phyloP scores from a whole-genome alignment of 2,797 vertebrate genomes.

The Squalus acanthias region DNA sequence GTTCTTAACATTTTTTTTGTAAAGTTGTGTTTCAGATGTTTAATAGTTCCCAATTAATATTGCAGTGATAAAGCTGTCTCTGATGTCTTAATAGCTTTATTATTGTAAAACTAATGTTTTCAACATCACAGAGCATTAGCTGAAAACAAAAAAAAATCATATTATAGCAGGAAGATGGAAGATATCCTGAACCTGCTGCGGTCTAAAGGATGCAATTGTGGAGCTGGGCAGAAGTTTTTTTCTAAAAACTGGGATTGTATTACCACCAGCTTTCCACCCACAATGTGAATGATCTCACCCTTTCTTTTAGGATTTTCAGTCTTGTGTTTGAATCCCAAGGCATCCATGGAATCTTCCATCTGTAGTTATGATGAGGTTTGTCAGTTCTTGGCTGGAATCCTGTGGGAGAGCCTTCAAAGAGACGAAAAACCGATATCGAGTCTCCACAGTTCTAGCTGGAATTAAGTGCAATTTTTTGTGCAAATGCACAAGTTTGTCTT shows the following conservation, averaged over 20 bases:
- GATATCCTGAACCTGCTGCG: background rate
- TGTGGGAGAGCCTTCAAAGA: background rate
- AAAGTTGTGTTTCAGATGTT: background rate
- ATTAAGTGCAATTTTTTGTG: background rate
- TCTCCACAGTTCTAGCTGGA: background rate
- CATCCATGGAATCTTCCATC: background rate
- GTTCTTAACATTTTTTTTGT: background rate
- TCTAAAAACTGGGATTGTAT: background rate
- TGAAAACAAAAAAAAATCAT: background rate
- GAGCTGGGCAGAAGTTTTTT: background rate
- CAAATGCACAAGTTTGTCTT: background rate
- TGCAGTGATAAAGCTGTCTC: background rate
- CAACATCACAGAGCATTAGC: background rate
- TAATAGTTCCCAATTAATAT: background rate
- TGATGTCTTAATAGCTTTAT: background rate
- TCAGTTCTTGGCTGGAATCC: background rate
- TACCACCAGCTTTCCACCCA: background rate
- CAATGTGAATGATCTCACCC: background rate
- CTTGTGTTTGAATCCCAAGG: background rate
- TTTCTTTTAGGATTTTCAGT: background rate
- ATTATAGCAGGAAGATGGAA: background rate
- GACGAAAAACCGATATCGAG: background rate
- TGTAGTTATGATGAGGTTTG: background rate
- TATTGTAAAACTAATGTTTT: background rate
- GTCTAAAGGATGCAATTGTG: background rate